phyloP scores from a whole-genome alignment of 2,888 invertebrate genomes.

The Griposia aprilina region DNA sequence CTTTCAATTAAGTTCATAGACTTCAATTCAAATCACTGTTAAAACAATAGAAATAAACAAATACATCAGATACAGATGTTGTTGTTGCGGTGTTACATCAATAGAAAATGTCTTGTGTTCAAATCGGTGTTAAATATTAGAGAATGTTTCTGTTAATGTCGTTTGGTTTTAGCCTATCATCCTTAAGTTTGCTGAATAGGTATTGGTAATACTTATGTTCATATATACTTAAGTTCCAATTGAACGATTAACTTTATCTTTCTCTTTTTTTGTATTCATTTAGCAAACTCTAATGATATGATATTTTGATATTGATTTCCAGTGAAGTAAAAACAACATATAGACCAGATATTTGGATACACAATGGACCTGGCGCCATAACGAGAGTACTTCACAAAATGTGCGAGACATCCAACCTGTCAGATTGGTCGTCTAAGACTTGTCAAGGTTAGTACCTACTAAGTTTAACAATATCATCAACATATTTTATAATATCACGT shows the following conservation, averaged over 20 bases:
- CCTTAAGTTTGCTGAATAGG: background rate
- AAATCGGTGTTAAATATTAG: too few relatives aligned
- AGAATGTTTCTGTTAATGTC: too few relatives aligned
- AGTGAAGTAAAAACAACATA: conserved; percentile 79
- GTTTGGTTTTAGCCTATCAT: background rate
- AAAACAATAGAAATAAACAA: background rate
- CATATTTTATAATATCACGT: background rate
- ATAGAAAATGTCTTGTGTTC: too few relatives aligned
- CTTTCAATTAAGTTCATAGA: background rate
- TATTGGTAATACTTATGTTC: background rate
- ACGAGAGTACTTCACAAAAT: conserved; percentile 91
- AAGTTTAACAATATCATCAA: background rate
- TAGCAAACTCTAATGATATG: background rate
- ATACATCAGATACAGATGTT: background rate
- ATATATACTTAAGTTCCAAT: too few relatives aligned
- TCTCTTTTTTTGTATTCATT: background rate
- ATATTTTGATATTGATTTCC: background rate
- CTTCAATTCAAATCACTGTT: background rate
- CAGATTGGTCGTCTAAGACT: conserved; percentile 56
- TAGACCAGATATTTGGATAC: conserved; percentile 90
- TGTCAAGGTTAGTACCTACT: conserved; percentile 49
- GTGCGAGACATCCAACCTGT: conserved; percentile 78
- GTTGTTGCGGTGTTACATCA: too few relatives aligned
- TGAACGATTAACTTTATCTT: background rate
- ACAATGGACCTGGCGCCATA: conserved; percentile 93